Percentiles rank a stretch among this genome's conserved stretches.
Conservation (phyloP, 2,888 invertebrate species). For the Timandra comae region DNA sequence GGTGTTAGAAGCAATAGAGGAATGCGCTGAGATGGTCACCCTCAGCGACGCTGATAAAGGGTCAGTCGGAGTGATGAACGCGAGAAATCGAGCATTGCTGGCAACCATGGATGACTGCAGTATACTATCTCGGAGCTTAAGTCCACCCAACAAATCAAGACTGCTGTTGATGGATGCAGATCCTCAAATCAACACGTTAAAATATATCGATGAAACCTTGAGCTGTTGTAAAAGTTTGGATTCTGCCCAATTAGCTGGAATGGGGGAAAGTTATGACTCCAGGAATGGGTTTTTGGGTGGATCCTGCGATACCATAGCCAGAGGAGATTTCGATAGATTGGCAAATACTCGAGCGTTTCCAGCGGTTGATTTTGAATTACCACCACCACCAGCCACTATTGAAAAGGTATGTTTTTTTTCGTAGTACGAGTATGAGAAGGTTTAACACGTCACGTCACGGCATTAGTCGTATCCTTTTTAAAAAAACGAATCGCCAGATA, state of each 20-base stretch:
- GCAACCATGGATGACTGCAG: constrained; percentile 75
- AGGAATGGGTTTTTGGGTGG: constrained; percentile 65
- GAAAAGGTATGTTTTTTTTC: constrained; percentile 41
- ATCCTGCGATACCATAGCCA: constrained; percentile 65
- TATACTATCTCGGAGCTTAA: constrained; percentile 64
- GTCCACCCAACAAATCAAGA: constrained; percentile 62
- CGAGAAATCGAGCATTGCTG: constrained; percentile 66
- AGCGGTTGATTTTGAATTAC: constrained; percentile 46
- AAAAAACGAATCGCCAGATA: too few species aligned
- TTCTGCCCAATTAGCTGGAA: constrained; percentile 63
- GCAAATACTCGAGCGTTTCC: constrained; percentile 34
- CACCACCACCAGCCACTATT: constrained; percentile 50
- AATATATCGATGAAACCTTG: constrained; percentile 78
- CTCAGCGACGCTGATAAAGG: constrained; percentile 74
- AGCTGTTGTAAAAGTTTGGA: constrained; percentile 71
- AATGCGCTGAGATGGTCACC: constrained; percentile 82
- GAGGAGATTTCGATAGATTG: constrained; percentile 56
- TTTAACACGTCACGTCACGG: too few species aligned
- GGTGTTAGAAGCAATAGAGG: constrained; percentile 80
- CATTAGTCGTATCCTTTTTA: too few species aligned
- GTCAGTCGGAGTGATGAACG: constrained; percentile 60
- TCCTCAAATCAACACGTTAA: constrained; percentile 76
- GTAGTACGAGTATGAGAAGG: too few species aligned
- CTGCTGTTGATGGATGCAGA: constrained; percentile 66
- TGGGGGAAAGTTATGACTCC: constrained; percentile 71